A percentile compares a stretch with the other conserved stretches of the same genome.
phyloP scores from a whole-genome alignment of 2,888 invertebrate genomes.

The Spisula solida region DNA sequence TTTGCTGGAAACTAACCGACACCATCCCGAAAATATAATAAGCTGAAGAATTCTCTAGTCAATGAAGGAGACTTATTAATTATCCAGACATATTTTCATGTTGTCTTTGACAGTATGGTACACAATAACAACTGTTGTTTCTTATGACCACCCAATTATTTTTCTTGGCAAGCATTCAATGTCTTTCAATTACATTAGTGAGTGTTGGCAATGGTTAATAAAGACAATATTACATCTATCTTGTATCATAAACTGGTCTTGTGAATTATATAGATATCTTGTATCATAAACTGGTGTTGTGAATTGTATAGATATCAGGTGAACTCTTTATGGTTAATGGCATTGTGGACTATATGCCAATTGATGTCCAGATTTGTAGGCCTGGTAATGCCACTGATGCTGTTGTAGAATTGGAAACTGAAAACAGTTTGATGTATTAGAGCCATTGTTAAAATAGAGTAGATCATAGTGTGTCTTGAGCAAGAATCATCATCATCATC shows the following conservation, averaged over 20 bases:
- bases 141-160: constrained; percentile 16
- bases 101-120: not conserved
- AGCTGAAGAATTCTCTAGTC: not conserved
- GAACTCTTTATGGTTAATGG: not conserved
- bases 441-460: no score
- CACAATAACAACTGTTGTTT: not conserved
- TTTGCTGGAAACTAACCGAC: no score
- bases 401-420: no score
- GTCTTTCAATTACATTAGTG: not conserved
- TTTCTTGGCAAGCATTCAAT: not conserved
- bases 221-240: not conserved
- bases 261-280: not conserved
- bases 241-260: not conserved
- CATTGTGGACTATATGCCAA: not conserved
- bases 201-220: constrained; percentile 13
- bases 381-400: no score
- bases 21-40: no score
- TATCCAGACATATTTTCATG: not conserved
- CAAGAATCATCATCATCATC: no score
- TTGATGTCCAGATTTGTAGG: not conserved
- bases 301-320: not conserved
- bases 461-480: no score
- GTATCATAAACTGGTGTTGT: not conserved
- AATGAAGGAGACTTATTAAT: not conserved
- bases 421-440: no score